Evolutionary conservation across 2,113 vertebrate species (phyloP).

Genomic region (Aplodontia rufa): DNA sequence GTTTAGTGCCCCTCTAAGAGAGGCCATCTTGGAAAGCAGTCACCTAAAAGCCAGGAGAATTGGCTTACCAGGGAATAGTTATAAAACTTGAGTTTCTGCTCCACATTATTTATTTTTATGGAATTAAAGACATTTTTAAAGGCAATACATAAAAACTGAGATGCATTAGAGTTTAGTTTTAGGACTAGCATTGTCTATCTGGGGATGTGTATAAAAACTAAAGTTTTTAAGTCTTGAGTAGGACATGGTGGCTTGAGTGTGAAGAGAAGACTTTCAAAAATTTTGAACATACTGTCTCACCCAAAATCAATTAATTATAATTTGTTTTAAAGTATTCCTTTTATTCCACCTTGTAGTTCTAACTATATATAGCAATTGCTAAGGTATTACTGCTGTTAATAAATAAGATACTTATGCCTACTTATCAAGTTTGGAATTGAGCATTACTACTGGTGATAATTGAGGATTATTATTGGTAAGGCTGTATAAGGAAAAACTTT

Average conservation of each 20-base stretch:
- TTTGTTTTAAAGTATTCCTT: neutral
- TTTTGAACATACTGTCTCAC: neutral
- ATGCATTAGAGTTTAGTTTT: neutral
- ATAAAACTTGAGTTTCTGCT: neutral
- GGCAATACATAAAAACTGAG: neutral
- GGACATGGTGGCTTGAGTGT: neutral
- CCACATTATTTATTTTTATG: neutral
- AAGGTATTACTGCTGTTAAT: neutral
- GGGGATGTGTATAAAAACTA: neutral
- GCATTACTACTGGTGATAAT: no score
- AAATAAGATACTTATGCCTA: neutral
- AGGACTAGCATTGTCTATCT: neutral
- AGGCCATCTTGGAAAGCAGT: neutral
- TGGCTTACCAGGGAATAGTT: neutral
- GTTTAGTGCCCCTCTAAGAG: neutral
- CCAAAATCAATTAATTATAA: neutral
- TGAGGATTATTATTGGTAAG: neutral
- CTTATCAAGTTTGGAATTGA: neutral
- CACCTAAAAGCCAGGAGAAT: neutral
- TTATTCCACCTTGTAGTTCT: neutral
- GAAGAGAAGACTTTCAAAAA: neutral
- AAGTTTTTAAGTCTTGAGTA: neutral
- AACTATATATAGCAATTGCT: neutral
- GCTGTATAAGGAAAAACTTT: neutral
- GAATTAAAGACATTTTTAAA: neutral